A percentile compares a stretch with the other conserved stretches of the same genome.
phyloP scores from a whole-genome alignment of 64 coral and sea anemone species.

The Anthopleura sola region DNA sequence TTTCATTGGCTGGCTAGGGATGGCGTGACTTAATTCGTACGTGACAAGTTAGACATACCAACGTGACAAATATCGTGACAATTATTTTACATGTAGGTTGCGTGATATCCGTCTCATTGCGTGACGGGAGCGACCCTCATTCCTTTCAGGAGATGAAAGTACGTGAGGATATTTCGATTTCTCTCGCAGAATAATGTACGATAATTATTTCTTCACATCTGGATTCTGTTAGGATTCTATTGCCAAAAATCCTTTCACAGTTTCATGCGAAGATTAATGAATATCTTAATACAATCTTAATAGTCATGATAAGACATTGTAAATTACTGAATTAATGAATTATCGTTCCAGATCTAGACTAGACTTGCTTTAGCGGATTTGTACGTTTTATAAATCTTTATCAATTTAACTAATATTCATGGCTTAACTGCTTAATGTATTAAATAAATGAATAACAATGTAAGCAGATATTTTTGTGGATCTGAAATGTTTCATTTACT shows the following conservation, averaged over 20 bases:
- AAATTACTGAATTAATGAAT: not conserved
- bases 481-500: no score
- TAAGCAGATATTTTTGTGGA: no score
- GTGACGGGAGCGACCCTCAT: not conserved
- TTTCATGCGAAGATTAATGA: not conserved
- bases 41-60: not conserved
- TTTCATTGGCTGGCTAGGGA: not conserved
- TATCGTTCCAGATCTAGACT: not conserved
- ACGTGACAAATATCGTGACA: not conserved
- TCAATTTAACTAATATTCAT: no score
- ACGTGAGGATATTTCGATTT: constrained; percentile 2
- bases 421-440: no score
- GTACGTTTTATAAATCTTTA: not conserved
- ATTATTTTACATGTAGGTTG: not conserved
- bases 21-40: not conserved
- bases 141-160: not conserved
- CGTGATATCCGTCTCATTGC: not conserved
- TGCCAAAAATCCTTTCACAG: not conserved
- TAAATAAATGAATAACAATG: no score
- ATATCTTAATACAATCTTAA: not conserved
- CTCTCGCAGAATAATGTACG: not conserved
- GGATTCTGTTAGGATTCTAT: not conserved
- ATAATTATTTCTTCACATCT: not conserved
- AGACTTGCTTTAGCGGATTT: not conserved
- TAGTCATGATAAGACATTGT: not conserved